phyloP scores from a whole-genome alignment of 2,888 invertebrate genomes.

The Epinotia brunnichana region DNA sequence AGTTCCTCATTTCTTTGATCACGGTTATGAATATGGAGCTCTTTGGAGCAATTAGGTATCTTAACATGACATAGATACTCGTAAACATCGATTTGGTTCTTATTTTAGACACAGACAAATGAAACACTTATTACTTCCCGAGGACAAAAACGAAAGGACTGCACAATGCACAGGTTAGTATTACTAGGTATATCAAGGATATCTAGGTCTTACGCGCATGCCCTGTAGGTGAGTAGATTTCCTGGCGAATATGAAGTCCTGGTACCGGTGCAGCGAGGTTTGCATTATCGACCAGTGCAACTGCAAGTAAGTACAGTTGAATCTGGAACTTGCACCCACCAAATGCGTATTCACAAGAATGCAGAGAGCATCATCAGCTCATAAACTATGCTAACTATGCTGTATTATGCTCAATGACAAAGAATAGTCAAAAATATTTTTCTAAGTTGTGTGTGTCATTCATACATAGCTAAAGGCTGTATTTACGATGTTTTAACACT shows the following conservation, averaged over 20 bases:
- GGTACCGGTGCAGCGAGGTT: constrained; percentile 29
- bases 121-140: background rate
- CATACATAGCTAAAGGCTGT: too few relatives aligned
- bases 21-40: background rate
- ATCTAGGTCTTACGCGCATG: constrained; percentile 39
- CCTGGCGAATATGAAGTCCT: constrained; percentile 20
- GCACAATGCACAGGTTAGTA: constrained; percentile 17
- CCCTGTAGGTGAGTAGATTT: constrained; percentile 22
- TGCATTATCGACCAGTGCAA: constrained; percentile 28
- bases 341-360: too few relatives aligned
- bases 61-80: background rate
- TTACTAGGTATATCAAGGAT: constrained; percentile 7
- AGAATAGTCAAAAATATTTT: too few relatives aligned
- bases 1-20: background rate
- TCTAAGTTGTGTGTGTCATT: too few relatives aligned
- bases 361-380: too few relatives aligned
- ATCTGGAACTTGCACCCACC: background rate
- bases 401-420: too few relatives aligned
- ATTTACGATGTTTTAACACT: too few relatives aligned
- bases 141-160: background rate
- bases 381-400: too few relatives aligned
- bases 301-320: constrained; percentile 15
- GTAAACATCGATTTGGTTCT: background rate
- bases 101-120: background rate
- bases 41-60: too few relatives aligned